phyloP scores from a whole-genome alignment of 2,113 vertebrate species.

The Forbesichthys agassizii region DNA sequence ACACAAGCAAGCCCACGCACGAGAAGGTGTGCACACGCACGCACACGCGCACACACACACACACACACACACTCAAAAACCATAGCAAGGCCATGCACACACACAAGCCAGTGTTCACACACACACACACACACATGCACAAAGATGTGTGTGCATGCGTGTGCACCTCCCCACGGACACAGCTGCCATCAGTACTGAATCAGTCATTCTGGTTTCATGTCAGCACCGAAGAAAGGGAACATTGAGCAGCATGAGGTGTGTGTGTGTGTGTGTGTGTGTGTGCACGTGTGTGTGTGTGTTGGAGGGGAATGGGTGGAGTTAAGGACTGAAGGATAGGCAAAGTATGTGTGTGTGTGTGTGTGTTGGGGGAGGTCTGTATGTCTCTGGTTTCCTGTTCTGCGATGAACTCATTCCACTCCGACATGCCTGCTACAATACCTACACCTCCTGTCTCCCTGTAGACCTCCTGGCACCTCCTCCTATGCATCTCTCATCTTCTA shows the following conservation, averaged over 20 bases:
- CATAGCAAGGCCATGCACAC: neutral
- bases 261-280: neutral
- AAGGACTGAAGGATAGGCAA: too few species aligned
- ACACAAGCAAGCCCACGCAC: too few species aligned
- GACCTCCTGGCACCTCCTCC: neutral
- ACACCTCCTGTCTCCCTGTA: neutral
- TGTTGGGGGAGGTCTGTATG: neutral
- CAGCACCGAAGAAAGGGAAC: conserved; percentile 18
- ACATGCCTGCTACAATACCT: neutral
- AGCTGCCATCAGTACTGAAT: conserved; percentile 9
- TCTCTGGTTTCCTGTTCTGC: conserved; percentile 12
- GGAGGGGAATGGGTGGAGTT: neutral
- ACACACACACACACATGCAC: neutral
- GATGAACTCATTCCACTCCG: conserved; percentile 14
- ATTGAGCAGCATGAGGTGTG: conserved; percentile 11
- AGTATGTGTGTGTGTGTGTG: neutral
- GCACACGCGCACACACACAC: too few species aligned
- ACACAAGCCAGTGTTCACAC: neutral
- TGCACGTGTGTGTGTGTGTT: neutral
- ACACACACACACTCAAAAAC: neutral
- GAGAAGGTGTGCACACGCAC: too few species aligned
- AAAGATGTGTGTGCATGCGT: neutral
- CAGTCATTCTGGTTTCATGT: conserved; percentile 21
- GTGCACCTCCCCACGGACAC: neutral
- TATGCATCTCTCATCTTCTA: neutral